Conservation (phyloP, 1,140 invertebrate species). For the Chironomus tepperi region DNA sequence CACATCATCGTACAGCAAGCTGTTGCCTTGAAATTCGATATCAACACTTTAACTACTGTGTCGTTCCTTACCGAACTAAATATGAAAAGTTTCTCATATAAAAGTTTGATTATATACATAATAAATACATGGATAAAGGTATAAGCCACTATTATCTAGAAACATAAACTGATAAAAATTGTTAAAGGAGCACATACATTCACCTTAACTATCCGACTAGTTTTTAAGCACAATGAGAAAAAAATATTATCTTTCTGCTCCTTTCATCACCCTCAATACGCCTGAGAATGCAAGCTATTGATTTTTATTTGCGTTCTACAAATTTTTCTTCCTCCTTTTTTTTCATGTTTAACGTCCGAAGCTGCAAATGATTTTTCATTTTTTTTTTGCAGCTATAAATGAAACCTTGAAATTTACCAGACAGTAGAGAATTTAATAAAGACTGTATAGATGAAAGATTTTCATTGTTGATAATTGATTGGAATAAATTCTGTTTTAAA, state of each 20-base stretch:
- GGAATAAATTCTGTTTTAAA: too few species aligned
- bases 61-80: neutral
- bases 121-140: too few species aligned
- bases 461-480: too few species aligned
- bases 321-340: neutral
- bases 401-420: constrained; percentile 2
- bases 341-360: neutral
- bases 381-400: neutral
- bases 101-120: too few species aligned
- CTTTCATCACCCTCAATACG: neutral
- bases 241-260: neutral
- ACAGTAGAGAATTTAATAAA: neutral
- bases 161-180: too few species aligned
- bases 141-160: too few species aligned
- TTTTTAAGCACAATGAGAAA: too few species aligned
- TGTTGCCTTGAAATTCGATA: neutral
- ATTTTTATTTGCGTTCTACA: neutral
- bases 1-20: neutral
- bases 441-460: too few species aligned
- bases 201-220: neutral
- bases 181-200: neutral
- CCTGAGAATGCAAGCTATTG: constrained; percentile 4
- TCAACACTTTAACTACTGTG: neutral
- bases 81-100: too few species aligned
- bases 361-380: neutral